Conservation (phyloP, 1,140 invertebrate species). For the Melanaphis sacchari region DNA sequence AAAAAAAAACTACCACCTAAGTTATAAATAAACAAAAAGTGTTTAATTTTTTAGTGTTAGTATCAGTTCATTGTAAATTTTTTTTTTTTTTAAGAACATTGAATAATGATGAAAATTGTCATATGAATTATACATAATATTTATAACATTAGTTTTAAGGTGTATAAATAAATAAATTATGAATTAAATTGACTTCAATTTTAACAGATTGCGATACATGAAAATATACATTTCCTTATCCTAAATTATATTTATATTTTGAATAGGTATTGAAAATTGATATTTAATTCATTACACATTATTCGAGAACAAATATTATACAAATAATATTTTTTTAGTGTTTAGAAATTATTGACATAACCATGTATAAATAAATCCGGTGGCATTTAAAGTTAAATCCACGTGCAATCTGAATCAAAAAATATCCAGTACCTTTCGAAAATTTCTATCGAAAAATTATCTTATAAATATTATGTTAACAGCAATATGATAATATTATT, state of each 20-base stretch:
- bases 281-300: neutral
- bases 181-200: neutral
- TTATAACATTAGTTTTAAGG: constrained; percentile 21
- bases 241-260: neutral
- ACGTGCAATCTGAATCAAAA: neutral
- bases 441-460: neutral
- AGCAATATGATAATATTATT: no score
- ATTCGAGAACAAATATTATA: neutral
- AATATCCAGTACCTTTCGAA: neutral
- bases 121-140: neutral
- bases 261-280: neutral
- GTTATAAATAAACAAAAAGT: neutral
- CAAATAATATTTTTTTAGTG: neutral
- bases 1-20: constrained; percentile 3
- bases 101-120: neutral
- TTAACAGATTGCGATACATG: neutral
- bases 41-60: constrained; percentile 10
- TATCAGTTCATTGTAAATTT: neutral
- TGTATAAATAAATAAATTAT: neutral
- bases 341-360: neutral
- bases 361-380: neutral
- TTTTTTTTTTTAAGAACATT: neutral
- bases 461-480: no score
- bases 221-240: neutral
- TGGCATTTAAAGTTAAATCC: neutral